Base-by-base conservation (phyloP, 2,797 vertebrate genomes). In the Etheostoma nigrum region DNA sequence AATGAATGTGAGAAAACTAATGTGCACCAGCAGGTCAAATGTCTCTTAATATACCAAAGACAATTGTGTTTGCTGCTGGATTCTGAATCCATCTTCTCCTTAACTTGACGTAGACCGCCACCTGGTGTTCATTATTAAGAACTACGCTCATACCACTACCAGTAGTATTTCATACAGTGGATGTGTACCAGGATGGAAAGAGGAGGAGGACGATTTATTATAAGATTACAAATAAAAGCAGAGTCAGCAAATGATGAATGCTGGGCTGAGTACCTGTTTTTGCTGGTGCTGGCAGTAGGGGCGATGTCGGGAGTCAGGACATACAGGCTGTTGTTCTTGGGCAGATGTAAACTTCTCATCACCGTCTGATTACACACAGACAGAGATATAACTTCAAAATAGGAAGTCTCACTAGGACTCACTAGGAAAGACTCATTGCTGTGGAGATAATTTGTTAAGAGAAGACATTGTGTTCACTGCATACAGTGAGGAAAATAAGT, bases 301-400 rank as follows among this genome's bases (percentile, higher is more conserved):
- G 96, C 95, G 74, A 99, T 96, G 82, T 99, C 98, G 75, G 98
- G 97, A 58, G 98, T 99, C 92, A 99, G 96, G 83, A 99, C 97
- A 88, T 99, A 99, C 88, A 99, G 96, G 95, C 97, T 97, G 96
- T 99, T 98, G 95, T 99, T 98, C 96, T 98, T 99, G 91, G 98
- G 98, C 94, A 99, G 96, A 88, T 99, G 98, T 94, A 99, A 97
- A 93, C 96, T 97, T 95, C 95, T 97, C 93, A 99, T 93, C 92
- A 97, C 94, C 86, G 95, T 98, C 98, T 99, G 92, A 89, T 88
- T 60, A 68, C 5, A 84, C 25, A 93, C 72, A 88, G 57, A 86
- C 74, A 86, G 0, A 89, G 14, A 74, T 4, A 54, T 0, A 79
- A 40, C 1, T 23, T 71, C 6, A 80, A 57, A 49, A 74, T 4